Conservation (phyloP, 2,797 vertebrate genomes). For the Gobionotothen gibberifrons region DNA sequence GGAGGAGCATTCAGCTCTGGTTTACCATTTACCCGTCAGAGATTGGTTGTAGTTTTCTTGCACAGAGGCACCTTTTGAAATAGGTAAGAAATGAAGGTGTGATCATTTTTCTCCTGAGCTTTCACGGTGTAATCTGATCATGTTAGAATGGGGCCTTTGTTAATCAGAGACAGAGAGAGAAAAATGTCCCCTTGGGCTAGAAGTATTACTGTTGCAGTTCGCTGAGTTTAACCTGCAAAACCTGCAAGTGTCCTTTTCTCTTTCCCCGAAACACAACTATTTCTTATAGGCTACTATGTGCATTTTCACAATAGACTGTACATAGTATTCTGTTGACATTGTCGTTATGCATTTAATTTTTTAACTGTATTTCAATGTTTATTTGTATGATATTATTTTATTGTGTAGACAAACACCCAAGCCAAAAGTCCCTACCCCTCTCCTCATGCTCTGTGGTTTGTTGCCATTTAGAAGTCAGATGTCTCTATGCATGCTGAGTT, state of each 20-base stretch:
- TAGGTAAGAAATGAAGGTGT: constrained; percentile 59
- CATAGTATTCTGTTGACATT: not conserved
- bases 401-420: not conserved
- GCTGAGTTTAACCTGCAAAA: constrained; percentile 49
- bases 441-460: not conserved
- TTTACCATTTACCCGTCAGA: constrained; percentile 51
- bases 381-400: not conserved
- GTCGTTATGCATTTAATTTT: not conserved
- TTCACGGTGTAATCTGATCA: constrained; percentile 77
- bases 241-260: constrained; percentile 16
- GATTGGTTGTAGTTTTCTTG: constrained; percentile 28
- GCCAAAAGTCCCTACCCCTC: not conserved
- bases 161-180: constrained; percentile 60
- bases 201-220: constrained; percentile 65
- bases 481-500: constrained; percentile 6
- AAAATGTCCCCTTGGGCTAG: constrained; percentile 64
- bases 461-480: constrained; percentile 22
- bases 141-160: constrained; percentile 78
- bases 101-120: constrained; percentile 60
- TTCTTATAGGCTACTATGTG: not conserved
- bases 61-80: constrained; percentile 45
- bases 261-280: not conserved
- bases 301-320: not conserved
- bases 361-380: not conserved
- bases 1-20: constrained; percentile 30